phyloP scores from a whole-genome alignment of 2,888 invertebrate genomes.

The Venusia cambrica region DNA sequence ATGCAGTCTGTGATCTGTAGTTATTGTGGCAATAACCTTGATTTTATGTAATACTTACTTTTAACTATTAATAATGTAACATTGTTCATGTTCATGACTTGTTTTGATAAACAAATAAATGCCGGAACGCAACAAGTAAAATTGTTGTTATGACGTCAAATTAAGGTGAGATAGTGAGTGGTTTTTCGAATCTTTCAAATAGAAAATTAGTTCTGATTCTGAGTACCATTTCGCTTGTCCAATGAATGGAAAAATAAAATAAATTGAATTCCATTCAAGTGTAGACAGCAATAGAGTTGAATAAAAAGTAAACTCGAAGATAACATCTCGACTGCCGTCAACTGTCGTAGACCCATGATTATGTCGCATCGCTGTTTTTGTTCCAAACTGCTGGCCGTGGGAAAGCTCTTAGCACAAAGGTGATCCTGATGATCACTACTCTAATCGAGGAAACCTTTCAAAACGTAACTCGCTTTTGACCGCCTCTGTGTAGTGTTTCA shows the following conservation, averaged over 20 bases:
- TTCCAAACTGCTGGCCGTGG: slow-evolving; percentile 36
- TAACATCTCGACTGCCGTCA: slow-evolving; percentile 34
- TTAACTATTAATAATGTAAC: too few relatives aligned
- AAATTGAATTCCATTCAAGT: slow-evolving; percentile 34
- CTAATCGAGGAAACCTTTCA: slow-evolving; percentile 26
- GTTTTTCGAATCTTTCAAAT: too few relatives aligned
- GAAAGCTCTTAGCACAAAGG: slow-evolving; percentile 37
- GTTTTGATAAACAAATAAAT: too few relatives aligned
- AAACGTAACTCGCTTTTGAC: too few relatives aligned
- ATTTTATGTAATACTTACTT: too few relatives aligned
- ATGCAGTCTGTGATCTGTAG: too few relatives aligned
- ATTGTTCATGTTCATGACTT: too few relatives aligned
- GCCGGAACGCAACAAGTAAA: too few relatives aligned
- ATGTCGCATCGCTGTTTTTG: slow-evolving; percentile 37
- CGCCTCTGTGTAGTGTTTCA: too few relatives aligned
- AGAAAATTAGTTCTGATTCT: slow-evolving; percentile 14
- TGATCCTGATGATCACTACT: slow-evolving; percentile 28
- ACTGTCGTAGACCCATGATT: slow-evolving; percentile 47
- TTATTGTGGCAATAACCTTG: too few relatives aligned
- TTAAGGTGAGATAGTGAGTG: too few relatives aligned
- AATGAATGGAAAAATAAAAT: slow-evolving; percentile 32
- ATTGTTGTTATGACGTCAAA: too few relatives aligned
- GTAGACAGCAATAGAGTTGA: slow-evolving; percentile 22
- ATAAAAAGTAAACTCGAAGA: slow-evolving; percentile 33
- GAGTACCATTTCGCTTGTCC: slow-evolving; percentile 28